phyloP scores from a whole-genome alignment of 2,888 invertebrate species.

The Eulithis testata region DNA sequence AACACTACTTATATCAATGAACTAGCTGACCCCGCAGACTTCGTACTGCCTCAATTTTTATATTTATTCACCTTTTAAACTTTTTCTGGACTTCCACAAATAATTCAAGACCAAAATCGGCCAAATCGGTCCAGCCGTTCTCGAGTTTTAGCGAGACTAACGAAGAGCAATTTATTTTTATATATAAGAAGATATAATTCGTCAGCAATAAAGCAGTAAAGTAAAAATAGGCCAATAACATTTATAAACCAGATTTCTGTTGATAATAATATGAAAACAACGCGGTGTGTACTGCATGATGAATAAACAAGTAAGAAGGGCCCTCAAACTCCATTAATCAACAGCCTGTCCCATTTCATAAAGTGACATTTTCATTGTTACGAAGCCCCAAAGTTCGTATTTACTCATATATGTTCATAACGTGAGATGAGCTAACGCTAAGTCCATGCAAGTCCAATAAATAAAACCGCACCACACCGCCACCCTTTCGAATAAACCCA shows the following conservation, averaged over 20 bases:
- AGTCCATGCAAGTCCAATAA: constrained; percentile 59
- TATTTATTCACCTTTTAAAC: too few relatives aligned
- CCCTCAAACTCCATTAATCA: constrained; percentile 77
- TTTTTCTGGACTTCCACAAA: too few relatives aligned
- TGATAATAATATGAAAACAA: constrained; percentile 21
- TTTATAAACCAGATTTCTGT: constrained; percentile 8
- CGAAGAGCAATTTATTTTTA: too few relatives aligned
- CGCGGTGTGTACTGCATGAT: constrained; percentile 28
- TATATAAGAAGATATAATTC: too few relatives aligned
- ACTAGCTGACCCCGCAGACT: too few relatives aligned
- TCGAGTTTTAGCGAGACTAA: too few relatives aligned
- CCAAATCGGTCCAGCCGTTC: too few relatives aligned
- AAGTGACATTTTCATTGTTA: constrained; percentile 82
- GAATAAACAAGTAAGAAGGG: constrained; percentile 71
- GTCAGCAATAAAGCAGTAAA: not conserved
- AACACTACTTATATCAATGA: too few relatives aligned
- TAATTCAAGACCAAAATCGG: too few relatives aligned
- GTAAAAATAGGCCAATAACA: not conserved
- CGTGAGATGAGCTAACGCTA: constrained; percentile 56
- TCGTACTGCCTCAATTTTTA: too few relatives aligned
- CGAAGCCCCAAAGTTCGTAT: constrained; percentile 71
- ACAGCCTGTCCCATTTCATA: constrained; percentile 73
- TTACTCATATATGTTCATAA: constrained; percentile 71
- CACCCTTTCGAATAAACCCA: constrained; percentile 43
- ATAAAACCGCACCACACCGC: constrained; percentile 57